phyloP scores from a whole-genome alignment of 2,113 vertebrate species.

The Syngnathus floridae region DNA sequence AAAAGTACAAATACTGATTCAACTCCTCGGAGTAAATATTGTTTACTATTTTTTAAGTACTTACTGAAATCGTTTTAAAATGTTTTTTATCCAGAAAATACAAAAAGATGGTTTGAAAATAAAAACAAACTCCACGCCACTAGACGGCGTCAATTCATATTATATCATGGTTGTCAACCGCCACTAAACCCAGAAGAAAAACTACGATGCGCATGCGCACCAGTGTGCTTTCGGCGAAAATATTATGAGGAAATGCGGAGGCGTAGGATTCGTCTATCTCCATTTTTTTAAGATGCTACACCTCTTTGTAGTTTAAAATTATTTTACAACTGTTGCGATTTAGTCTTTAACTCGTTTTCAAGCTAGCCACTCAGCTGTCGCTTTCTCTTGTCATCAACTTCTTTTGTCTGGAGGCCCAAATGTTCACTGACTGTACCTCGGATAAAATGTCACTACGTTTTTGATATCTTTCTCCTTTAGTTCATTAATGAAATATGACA shows the following conservation, averaged over 20 bases:
- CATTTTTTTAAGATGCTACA: constrained; percentile 6
- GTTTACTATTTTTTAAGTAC: too few relatives aligned
- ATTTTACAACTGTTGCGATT: not conserved
- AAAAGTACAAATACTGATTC: too few relatives aligned
- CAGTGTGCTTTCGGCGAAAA: not conserved
- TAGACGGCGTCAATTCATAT: not conserved
- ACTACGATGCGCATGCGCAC: not conserved
- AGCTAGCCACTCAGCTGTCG: not conserved
- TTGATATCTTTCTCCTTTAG: not conserved
- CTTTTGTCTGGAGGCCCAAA: not conserved
- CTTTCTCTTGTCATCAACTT: not conserved
- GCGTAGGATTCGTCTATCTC: not conserved
- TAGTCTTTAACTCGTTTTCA: not conserved
- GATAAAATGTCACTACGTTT: not conserved
- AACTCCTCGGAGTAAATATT: too few relatives aligned
- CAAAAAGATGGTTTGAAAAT: not conserved
- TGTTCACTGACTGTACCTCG: not conserved
- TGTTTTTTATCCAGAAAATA: too few relatives aligned
- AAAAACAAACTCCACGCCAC: not conserved
- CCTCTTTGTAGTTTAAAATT: not conserved
- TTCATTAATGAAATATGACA: not conserved
- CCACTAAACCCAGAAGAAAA: not conserved
- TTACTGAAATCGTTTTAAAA: too few relatives aligned
- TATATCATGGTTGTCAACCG: not conserved
- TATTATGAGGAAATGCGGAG: not conserved